phyloP scores from a whole-genome alignment of 2,113 vertebrate genomes.

The Tamias sibiricus region DNA sequence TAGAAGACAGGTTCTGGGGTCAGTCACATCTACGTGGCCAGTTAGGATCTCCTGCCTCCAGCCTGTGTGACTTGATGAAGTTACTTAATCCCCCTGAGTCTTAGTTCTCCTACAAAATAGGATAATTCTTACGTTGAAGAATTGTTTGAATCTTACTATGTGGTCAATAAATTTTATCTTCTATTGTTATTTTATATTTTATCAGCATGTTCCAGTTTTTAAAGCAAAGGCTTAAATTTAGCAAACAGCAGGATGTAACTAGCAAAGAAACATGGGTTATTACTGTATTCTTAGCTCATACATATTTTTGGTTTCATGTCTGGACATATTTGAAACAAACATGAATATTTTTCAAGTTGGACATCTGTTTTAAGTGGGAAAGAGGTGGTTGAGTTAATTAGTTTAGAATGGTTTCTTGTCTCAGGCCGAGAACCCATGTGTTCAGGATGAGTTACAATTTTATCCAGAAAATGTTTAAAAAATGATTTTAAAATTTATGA shows the following conservation, averaged over 20 bases:
- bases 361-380: constrained; percentile 33
- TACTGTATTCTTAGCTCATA: background rate
- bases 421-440: background rate
- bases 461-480: background rate
- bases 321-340: constrained; percentile 32
- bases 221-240: constrained; percentile 44
- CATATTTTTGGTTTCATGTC: constrained; percentile 34
- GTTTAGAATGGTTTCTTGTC: background rate
- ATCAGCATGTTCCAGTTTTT: constrained; percentile 22
- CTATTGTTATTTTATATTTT: constrained; percentile 15
- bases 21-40: background rate
- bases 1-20: background rate
- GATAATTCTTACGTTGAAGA: background rate
- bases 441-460: background rate
- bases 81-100: background rate
- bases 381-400: constrained; percentile 12
- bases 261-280: background rate
- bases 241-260: background rate
- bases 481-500: background rate
- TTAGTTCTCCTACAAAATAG: constrained; percentile 16
- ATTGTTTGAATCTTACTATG: background rate
- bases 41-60: background rate
- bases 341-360: constrained; percentile 20
- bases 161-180: background rate
- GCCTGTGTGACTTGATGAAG: background rate